Evolutionary conservation across 2,888 invertebrate genomes (phyloP).

Genomic region (Dyspetes luteomarginatus): DNA sequence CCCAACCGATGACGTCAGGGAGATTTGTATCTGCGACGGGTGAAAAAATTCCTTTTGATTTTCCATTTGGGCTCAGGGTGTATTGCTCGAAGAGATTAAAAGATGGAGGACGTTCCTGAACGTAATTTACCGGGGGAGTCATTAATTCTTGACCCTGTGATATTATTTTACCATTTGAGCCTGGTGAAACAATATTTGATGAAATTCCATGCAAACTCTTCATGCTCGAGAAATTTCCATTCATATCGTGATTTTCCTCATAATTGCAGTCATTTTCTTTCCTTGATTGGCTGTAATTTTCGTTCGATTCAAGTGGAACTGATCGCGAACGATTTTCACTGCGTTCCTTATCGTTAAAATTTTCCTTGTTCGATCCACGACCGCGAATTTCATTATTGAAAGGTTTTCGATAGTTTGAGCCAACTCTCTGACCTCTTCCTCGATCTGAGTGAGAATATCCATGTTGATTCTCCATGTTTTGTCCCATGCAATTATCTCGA

Average conservation of each 20-base stretch:
- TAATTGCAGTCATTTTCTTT: too few species aligned
- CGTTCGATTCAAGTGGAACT: too few species aligned
- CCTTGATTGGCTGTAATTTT: too few species aligned
- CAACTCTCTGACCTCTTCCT: constrained; percentile 5
- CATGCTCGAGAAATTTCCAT: too few species aligned
- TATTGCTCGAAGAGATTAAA: constrained; percentile 46
- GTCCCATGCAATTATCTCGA: constrained; percentile 24
- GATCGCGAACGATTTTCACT: constrained; percentile 1
- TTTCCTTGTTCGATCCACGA: constrained; percentile 19
- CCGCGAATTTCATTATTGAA: neutral
- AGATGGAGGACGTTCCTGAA: neutral
- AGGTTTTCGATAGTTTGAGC: neutral
- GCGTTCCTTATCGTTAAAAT: neutral
- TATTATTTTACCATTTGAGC: neutral
- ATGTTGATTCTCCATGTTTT: neutral
- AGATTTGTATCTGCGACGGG: too few species aligned
- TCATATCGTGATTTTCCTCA: too few species aligned
- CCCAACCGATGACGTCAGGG: too few species aligned
- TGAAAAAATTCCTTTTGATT: neutral
- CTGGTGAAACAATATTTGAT: too few species aligned
- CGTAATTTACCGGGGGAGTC: neutral
- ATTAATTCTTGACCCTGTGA: neutral
- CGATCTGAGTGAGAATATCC: neutral
- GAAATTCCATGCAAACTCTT: too few species aligned
- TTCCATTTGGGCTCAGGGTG: neutral